phyloP scores from a whole-genome alignment of 2,113 vertebrate genomes.

The Cephalopterus ornatus region DNA sequence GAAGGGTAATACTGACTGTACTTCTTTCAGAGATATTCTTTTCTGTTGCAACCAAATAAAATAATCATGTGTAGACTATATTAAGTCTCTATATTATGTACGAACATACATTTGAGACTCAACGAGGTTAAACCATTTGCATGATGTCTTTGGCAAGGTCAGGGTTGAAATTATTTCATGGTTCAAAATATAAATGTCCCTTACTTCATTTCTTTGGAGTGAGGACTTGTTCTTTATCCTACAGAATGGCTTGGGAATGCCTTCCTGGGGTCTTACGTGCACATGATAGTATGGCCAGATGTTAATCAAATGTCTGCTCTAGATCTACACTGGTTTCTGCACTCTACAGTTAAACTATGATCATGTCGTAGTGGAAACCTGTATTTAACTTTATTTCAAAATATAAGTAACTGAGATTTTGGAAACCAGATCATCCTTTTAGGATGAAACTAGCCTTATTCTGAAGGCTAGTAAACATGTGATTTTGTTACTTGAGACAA shows the following conservation, averaged over 20 bases:
- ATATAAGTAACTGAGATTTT: background rate
- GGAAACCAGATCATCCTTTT: background rate
- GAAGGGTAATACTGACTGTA: background rate
- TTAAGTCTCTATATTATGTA: background rate
- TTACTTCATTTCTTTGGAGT: background rate
- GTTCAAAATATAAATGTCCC: background rate
- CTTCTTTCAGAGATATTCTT: background rate
- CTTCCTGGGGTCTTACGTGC: background rate
- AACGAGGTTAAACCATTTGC: background rate
- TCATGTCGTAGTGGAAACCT: background rate
- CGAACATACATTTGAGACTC: background rate
- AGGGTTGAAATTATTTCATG: background rate
- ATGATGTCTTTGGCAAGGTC: background rate
- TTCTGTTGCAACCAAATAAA: background rate
- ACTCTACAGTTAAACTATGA: background rate
- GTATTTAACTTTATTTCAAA: background rate
- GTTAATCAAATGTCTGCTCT: background rate
- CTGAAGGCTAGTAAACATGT: background rate
- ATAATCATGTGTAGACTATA: background rate
- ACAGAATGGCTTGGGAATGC: background rate
- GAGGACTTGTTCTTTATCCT: background rate
- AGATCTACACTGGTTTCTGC: background rate
- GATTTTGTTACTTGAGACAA: background rate
- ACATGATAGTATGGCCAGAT: background rate
- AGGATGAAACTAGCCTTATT: background rate